A percentile compares a stretch with the other conserved stretches of the same genome.
These are phyloP conservation scores for Idaea aversata DNA, from an alignment of 2,888 invertebrate species.

Conservation along the genomic window DNA sequence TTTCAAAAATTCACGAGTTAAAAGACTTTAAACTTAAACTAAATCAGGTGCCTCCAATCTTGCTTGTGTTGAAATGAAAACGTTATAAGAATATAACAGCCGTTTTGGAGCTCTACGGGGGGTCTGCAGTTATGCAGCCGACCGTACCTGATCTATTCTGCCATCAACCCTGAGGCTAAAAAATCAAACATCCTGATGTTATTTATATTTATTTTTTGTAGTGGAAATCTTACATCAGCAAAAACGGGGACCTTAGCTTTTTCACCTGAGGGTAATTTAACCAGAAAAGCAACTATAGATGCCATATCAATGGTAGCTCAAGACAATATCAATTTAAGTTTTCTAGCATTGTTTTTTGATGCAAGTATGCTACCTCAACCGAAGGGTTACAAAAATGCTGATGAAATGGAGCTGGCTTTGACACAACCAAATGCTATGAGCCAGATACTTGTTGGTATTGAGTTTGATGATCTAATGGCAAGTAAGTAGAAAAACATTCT, in stretches of 20 bases:
- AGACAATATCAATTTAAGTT: constrained; percentile 51
- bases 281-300: constrained; percentile 59
- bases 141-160: no score
- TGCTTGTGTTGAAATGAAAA: no score
- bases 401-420: constrained; percentile 59
- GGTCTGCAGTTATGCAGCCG: no score
- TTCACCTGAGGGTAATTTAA: constrained; percentile 67
- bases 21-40: no score
- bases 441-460: constrained; percentile 66
- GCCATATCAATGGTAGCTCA: constrained; percentile 64
- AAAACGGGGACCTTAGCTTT: constrained; percentile 68
- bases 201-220: constrained; percentile 26
- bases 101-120: no score
- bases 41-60: no score
- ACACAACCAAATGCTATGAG: constrained; percentile 69
- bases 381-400: constrained; percentile 62
- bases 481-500: constrained; percentile 49
- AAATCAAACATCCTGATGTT: no score
- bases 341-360: constrained; percentile 60
- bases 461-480: constrained; percentile 69
- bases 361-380: constrained; percentile 61
- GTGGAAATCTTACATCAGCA: constrained; percentile 62
- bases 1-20: no score
- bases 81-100: no score
- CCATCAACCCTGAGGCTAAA: no score